Conservation (phyloP, 2,888 invertebrate species). For the Drosophila prolongata region DNA sequence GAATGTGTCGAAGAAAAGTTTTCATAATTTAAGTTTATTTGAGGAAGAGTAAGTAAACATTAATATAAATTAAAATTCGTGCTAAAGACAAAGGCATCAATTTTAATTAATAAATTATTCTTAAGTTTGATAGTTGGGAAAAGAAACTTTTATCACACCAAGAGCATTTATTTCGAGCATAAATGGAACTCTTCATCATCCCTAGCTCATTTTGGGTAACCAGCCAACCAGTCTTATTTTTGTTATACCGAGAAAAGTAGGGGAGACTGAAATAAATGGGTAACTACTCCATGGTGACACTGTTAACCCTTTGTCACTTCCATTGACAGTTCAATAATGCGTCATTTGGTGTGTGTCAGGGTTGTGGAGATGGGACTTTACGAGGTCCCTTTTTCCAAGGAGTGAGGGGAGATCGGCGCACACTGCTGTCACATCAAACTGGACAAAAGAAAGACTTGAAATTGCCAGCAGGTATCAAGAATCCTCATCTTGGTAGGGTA, state of each 20-base stretch:
- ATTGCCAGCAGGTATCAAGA: slow-evolving; percentile 33
- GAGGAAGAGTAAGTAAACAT: too few species aligned
- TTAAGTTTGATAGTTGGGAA: too few species aligned
- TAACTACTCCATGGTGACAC: slow-evolving; percentile 67
- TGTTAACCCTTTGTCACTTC: slow-evolving; percentile 79
- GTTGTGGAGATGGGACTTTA: slow-evolving; percentile 12
- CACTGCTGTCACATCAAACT: slow-evolving; percentile 42
- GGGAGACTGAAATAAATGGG: slow-evolving; percentile 37
- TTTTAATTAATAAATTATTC: too few species aligned
- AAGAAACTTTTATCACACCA: too few species aligned
- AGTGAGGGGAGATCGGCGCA: background rate
- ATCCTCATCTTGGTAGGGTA: slow-evolving; percentile 13
- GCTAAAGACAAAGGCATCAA: too few species aligned
- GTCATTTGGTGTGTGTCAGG: slow-evolving; percentile 63
- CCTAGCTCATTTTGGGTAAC: background rate
- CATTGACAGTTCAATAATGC: slow-evolving; percentile 81
- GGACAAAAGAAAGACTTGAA: slow-evolving; percentile 26
- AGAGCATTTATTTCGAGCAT: too few species aligned
- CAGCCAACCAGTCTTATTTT: slow-evolving; percentile 8
- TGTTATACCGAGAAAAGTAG: slow-evolving; percentile 7
- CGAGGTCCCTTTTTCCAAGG: background rate
- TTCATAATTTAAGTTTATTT: too few species aligned
- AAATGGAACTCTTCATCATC: background rate
- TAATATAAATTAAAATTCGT: too few species aligned
- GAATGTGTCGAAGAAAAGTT: background rate